Percentiles rank a stretch among this genome's conserved stretches.
These are phyloP conservation scores for Calcarius lapponicus DNA, from an alignment of 2,797 vertebrate genomes.

Conservation along the genomic window DNA sequence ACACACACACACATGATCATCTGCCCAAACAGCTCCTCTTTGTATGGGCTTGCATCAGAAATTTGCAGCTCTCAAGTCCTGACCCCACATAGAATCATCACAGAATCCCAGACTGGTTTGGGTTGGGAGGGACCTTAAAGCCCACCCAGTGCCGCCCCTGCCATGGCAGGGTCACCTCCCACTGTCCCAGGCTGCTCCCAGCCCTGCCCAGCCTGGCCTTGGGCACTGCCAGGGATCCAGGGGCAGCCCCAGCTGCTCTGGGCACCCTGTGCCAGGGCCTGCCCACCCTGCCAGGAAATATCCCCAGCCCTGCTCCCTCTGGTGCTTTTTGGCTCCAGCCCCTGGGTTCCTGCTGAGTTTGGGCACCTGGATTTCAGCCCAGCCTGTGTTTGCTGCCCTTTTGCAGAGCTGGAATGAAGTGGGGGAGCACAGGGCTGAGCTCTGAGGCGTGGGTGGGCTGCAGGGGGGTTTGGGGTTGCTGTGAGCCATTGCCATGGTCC, in stretches of 20 bases:
- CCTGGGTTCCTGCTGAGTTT: background rate
- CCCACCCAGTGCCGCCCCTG: fast-evolving
- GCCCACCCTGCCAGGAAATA: fast-evolving
- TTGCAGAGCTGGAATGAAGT: background rate
- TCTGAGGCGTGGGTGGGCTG: background rate
- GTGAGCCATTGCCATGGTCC: background rate
- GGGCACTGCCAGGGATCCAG: no score
- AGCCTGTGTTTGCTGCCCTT: background rate
- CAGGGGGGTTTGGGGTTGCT: background rate
- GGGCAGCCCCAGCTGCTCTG: no score
- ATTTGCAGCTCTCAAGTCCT: background rate
- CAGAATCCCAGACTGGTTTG: background rate
- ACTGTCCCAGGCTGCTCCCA: no score
- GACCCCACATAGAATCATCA: background rate
- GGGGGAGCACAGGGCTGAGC: background rate
- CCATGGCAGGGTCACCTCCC: no score
- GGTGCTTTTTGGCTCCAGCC: background rate
- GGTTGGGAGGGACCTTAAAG: background rate
- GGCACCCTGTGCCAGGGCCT: background rate
- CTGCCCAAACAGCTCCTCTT: background rate
- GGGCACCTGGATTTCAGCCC: background rate
- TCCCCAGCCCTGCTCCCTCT: background rate
- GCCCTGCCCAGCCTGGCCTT: no score
- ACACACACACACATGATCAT: fast-evolving
- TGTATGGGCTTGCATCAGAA: fast-evolving